Evolutionary conservation across 2,888 invertebrate genomes (phyloP).

Genomic region (Sturmia bella): DNA sequence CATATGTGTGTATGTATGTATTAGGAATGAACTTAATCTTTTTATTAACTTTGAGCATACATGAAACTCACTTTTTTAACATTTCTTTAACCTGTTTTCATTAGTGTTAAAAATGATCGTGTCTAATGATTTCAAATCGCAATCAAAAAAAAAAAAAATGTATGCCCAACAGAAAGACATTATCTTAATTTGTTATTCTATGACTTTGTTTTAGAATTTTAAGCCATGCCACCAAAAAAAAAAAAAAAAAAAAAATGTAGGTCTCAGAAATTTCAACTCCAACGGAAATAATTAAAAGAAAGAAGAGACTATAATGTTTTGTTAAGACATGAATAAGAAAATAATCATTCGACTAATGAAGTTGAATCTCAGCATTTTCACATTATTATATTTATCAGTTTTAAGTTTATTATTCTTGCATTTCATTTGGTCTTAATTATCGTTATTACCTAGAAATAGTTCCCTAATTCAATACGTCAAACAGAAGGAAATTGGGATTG

Average conservation of each 20-base stretch:
- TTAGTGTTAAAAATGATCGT: constrained; percentile 10
- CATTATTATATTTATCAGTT: constrained; percentile 3
- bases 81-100: not conserved
- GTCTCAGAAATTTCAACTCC: constrained; percentile 32
- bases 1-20: not conserved
- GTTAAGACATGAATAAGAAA: constrained; percentile 13
- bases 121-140: constrained; percentile 14
- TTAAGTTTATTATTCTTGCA: not conserved
- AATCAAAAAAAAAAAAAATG: constrained; percentile 30
- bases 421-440: constrained; percentile 48
- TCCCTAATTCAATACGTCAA: not conserved
- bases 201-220: constrained; percentile 31
- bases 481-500: not conserved
- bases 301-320: constrained; percentile 18
- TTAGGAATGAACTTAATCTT: constrained; percentile 50
- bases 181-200: constrained; percentile 22
- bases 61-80: constrained; percentile 17
- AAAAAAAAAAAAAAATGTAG: constrained; percentile 32
- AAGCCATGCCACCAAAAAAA: not conserved
- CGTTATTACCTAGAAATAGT: constrained; percentile 25
- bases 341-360: not conserved
- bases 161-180: constrained; percentile 7
- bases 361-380: constrained; percentile 11
- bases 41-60: constrained; percentile 6
- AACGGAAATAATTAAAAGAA: constrained; percentile 38